A percentile compares a stretch with the other conserved stretches of the same genome.
These are phyloP conservation scores for Phocides pigmalion DNA, from an alignment of 1,140 invertebrate genomes.

Conservation along the genomic window DNA sequence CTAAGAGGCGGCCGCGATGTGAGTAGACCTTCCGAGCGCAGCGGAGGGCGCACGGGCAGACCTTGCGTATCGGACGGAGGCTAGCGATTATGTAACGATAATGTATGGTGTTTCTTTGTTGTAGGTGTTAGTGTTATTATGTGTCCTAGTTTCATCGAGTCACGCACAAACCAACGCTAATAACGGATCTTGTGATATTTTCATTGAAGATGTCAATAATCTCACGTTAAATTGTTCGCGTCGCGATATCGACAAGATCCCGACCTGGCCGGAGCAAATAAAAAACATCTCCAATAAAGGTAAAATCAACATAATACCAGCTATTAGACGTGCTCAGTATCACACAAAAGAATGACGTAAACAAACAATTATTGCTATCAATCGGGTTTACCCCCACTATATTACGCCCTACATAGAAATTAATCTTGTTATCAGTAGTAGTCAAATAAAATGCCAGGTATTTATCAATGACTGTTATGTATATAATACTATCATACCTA, in stretches of 20 bases:
- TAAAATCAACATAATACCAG: conserved; percentile 40
- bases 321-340: conserved; percentile 28
- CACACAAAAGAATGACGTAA: conserved; percentile 37
- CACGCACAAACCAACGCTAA: conserved; percentile 44
- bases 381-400: conserved; percentile 22
- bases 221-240: conserved; percentile 73
- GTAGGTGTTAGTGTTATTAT: conserved; percentile 74
- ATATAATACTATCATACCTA: too few species aligned
- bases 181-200: conserved; percentile 58
- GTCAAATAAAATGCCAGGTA: too few species aligned
- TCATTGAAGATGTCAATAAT: conserved; percentile 63
- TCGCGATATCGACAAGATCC: conserved; percentile 57
- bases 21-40: conserved; percentile 50
- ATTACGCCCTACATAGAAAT: conserved; percentile 3
- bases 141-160: conserved; percentile 60
- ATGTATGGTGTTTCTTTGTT: conserved; percentile 60
- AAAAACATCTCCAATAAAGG: conserved; percentile 59
- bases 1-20: conserved; percentile 49
- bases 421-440: not conserved
- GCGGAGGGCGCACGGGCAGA: not conserved
- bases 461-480: too few species aligned
- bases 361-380: conserved; percentile 37
- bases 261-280: conserved; percentile 64
- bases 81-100: conserved; percentile 7
- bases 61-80: conserved; percentile 1